Conservation (phyloP, 1,140 invertebrate species). For the Bombus breviceps region DNA sequence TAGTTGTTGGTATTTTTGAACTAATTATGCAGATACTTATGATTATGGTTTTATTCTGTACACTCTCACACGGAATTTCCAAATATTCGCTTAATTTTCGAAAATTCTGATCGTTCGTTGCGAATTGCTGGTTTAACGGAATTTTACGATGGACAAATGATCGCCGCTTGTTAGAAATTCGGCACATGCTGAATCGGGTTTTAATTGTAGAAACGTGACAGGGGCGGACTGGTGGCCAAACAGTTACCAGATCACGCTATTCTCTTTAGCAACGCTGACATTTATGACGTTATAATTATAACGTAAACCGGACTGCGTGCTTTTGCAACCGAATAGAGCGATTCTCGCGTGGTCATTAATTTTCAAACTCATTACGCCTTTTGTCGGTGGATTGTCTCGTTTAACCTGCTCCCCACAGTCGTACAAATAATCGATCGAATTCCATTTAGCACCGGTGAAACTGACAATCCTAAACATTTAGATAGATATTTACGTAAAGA, state of each 20-base stretch:
- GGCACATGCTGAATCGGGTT: neutral
- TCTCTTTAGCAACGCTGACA: constrained; percentile 31
- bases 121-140: neutral
- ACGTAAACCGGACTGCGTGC: neutral
- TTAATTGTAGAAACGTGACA: neutral
- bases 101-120: no score
- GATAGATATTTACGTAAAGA: no score
- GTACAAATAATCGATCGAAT: no score
- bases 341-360: constrained; percentile 21
- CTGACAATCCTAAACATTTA: neutral
- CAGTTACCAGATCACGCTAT: neutral
- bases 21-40: neutral
- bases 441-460: neutral
- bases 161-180: constrained; percentile 2
- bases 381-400: neutral
- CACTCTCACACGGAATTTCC: neutral
- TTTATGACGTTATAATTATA: constrained; percentile 43
- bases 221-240: no score
- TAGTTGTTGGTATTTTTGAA: neutral
- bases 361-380: constrained; percentile 33
- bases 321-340: no score
- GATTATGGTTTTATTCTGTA: neutral
- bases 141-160: neutral
- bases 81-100: neutral
- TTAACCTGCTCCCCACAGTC: neutral